phyloP scores from a whole-genome alignment of 2,113 vertebrate species.

The Chiloscyllium plagiosum region DNA sequence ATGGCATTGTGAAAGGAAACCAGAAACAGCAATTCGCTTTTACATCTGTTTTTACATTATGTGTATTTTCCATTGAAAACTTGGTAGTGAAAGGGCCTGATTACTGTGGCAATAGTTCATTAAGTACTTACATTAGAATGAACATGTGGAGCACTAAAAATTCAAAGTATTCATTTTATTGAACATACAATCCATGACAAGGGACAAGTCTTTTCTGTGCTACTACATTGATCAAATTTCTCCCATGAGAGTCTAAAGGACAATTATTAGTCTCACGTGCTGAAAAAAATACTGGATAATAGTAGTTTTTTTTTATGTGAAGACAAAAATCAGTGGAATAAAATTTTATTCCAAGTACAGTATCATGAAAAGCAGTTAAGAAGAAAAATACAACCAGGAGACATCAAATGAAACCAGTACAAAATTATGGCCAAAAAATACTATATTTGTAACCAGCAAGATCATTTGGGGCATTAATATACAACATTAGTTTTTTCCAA shows the following conservation, averaged over 20 bases:
- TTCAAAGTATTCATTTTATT: conserved; percentile 32
- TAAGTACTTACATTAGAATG: not conserved
- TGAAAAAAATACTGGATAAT: not conserved
- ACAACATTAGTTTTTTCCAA: conserved; percentile 50
- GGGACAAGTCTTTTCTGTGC: not conserved
- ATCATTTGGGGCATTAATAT: conserved; percentile 54
- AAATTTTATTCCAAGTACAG: conserved; percentile 34
- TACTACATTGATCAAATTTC: conserved; percentile 12
- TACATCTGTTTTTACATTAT: not conserved
- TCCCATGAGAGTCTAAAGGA: not conserved
- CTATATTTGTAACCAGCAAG: conserved; percentile 61
- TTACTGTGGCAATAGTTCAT: not conserved
- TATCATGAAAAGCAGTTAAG: conserved; percentile 40
- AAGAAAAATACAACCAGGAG: conserved; percentile 44
- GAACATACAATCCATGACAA: conserved; percentile 32
- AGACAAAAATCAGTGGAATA: conserved; percentile 35
- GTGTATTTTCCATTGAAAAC: not conserved
- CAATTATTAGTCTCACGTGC: conserved; percentile 3
- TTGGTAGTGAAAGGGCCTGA: not conserved
- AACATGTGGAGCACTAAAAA: conserved; percentile 20
- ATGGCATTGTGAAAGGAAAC: not conserved
- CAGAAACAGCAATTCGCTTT: not conserved
- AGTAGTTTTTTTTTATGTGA: not conserved
- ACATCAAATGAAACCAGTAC: conserved; percentile 54
- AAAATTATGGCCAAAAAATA: conserved; percentile 58